Evolutionary conservation across 2,113 vertebrate genomes (phyloP).

Genomic region (Sebastes fasciatus): DNA sequence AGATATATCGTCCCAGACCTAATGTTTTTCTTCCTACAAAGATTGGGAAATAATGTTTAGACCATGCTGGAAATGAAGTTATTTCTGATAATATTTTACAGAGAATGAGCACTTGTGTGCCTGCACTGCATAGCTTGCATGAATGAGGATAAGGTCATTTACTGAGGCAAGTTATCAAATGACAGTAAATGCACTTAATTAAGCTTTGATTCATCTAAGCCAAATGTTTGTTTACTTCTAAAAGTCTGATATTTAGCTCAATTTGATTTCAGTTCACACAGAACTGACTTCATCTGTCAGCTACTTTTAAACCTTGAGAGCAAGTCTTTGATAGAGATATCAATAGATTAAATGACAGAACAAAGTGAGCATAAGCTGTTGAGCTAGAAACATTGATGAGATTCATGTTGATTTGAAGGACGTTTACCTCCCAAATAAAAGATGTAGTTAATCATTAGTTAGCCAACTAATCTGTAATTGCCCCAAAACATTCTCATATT

Average conservation of each 20-base stretch:
- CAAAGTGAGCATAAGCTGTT: constrained; percentile 24
- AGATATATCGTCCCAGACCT: too few species aligned
- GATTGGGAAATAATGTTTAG: neutral
- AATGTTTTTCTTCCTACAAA: neutral
- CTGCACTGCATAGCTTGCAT: neutral
- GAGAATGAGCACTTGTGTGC: neutral
- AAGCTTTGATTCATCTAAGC: constrained; percentile 19
- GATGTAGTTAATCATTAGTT: neutral
- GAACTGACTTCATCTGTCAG: constrained; percentile 28
- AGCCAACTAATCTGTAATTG: neutral
- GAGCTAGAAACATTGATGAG: neutral
- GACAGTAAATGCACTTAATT: constrained; percentile 14
- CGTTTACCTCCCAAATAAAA: neutral
- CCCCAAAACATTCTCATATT: neutral
- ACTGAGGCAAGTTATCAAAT: constrained; percentile 17
- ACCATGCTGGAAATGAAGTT: neutral
- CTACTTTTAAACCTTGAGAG: constrained; percentile 25
- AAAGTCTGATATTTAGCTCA: constrained; percentile 28
- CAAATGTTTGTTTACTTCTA: constrained; percentile 15
- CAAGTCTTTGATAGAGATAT: constrained; percentile 20
- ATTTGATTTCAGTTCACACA: constrained; percentile 27
- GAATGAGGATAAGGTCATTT: constrained; percentile 23
- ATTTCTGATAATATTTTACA: neutral
- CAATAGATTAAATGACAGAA: neutral
- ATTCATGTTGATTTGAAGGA: constrained; percentile 6